These are phyloP conservation scores for Epizoanthus fatuus DNA, from an alignment of 92 coral and sea anemone species.

Conservation along the genomic window DNA sequence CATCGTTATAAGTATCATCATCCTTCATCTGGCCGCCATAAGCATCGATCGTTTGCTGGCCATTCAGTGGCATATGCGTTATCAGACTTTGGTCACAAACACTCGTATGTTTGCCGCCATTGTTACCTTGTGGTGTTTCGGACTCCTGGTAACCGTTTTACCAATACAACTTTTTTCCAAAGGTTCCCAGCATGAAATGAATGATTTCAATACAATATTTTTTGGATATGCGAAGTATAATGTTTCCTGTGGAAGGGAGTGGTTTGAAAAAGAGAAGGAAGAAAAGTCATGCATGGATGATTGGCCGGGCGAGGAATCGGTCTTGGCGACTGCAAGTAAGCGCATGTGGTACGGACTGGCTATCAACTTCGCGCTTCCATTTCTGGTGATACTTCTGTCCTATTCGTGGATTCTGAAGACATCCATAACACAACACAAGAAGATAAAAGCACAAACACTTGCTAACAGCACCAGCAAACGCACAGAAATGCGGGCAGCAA, in stretches of 20 bases:
- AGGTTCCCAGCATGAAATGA: conserved; percentile 19
- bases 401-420: conserved; percentile 29
- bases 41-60: conserved; percentile 43
- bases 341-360: conserved; percentile 1
- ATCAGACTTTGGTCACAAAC: conserved; percentile 18
- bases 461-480: neutral
- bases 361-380: conserved; percentile 21
- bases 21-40: conserved; percentile 28
- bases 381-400: conserved; percentile 1
- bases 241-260: neutral
- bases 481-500: conserved; percentile 15
- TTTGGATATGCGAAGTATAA: neutral
- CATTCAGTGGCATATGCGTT: conserved; percentile 30
- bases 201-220: conserved; percentile 18
- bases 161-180: conserved; percentile 5
- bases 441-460: conserved; percentile 10
- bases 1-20: neutral
- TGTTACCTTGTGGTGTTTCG: conserved; percentile 14
- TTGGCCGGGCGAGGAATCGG: neutral
- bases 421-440: conserved; percentile 29
- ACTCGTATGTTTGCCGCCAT: conserved; percentile 25
- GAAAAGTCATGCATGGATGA: neutral
- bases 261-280: neutral
- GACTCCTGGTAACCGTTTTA: neutral
- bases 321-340: neutral